phyloP scores from a whole-genome alignment of 1,140 invertebrate species.

The Drosophila fuyamai region DNA sequence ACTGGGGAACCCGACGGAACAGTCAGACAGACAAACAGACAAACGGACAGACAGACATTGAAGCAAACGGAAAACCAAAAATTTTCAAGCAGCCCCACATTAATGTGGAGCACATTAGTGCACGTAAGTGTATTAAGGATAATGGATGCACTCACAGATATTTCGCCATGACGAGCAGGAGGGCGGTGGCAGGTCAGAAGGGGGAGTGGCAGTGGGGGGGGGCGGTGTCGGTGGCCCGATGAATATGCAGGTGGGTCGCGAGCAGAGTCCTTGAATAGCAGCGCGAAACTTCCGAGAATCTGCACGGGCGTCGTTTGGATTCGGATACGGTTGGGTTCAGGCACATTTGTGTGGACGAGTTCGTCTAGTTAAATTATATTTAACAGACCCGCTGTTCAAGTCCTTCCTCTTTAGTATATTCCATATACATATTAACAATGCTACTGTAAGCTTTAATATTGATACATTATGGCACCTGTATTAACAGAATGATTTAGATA shows the following conservation, averaged over 20 bases:
- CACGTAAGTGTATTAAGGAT: constrained; percentile 82
- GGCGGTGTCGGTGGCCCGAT: constrained; percentile 6
- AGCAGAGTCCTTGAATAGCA: constrained; percentile 18
- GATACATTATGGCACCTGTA: too few relatives aligned
- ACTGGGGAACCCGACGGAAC: neutral
- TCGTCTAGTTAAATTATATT: constrained; percentile 12
- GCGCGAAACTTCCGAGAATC: constrained; percentile 19
- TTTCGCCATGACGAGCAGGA: constrained; percentile 45
- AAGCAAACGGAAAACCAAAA: constrained; percentile 45
- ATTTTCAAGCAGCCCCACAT: constrained; percentile 73
- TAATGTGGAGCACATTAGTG: constrained; percentile 82
- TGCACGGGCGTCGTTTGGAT: neutral
- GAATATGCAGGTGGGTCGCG: constrained; percentile 15
- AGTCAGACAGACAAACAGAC: constrained; percentile 2
- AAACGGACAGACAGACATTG: constrained; percentile 4
- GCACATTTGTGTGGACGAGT: constrained; percentile 7
- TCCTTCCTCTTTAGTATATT: neutral
- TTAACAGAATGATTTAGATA: too few relatives aligned
- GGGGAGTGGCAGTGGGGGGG: neutral
- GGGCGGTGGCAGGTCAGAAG: neutral
- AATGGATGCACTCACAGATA: constrained; percentile 83
- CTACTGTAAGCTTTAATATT: too few relatives aligned
- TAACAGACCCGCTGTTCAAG: constrained; percentile 2
- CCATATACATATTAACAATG: too few relatives aligned
- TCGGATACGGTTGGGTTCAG: neutral